These are phyloP conservation scores for Nanorana parkeri DNA, from an alignment of 2,113 vertebrate species.

Conservation along the genomic window DNA sequence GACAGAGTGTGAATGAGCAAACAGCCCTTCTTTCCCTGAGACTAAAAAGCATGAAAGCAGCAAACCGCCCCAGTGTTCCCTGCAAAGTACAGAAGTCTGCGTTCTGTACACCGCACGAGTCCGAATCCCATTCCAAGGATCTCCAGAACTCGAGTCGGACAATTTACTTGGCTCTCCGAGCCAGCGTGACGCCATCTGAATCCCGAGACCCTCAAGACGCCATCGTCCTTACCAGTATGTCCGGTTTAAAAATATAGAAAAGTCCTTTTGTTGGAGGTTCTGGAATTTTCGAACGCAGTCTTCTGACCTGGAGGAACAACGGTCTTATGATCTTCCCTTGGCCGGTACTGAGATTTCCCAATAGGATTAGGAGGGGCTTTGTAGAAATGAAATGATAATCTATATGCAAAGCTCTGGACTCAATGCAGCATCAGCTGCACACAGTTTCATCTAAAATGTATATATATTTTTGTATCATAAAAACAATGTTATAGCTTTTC, in stretches of 20 bases:
- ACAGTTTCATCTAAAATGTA: not conserved
- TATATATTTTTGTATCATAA: not conserved
- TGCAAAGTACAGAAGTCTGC: not conserved
- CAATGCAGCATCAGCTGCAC: not conserved
- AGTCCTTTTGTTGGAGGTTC: too few species aligned
- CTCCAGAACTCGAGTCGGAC: not conserved
- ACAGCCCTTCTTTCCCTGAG: constrained; percentile 48
- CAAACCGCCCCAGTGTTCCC: not conserved
- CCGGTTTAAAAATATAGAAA: too few species aligned
- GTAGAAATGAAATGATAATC: not conserved
- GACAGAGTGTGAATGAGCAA: constrained; percentile 10
- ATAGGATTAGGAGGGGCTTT: too few species aligned
- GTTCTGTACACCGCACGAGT: not conserved
- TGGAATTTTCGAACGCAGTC: too few species aligned
- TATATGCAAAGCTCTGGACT: not conserved
- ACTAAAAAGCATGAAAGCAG: constrained; percentile 30
- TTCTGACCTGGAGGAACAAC: too few species aligned
- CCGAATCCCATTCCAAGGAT: too few species aligned
- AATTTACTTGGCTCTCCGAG: too few species aligned
- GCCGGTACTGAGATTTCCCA: too few species aligned
- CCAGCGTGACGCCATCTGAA: too few species aligned
- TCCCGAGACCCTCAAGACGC: too few species aligned
- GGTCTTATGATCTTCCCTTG: too few species aligned
- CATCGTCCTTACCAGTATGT: too few species aligned
- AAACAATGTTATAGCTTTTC: not conserved